Conservation (phyloP, 2,888 invertebrate species). For the Thereva nobilitata region DNA sequence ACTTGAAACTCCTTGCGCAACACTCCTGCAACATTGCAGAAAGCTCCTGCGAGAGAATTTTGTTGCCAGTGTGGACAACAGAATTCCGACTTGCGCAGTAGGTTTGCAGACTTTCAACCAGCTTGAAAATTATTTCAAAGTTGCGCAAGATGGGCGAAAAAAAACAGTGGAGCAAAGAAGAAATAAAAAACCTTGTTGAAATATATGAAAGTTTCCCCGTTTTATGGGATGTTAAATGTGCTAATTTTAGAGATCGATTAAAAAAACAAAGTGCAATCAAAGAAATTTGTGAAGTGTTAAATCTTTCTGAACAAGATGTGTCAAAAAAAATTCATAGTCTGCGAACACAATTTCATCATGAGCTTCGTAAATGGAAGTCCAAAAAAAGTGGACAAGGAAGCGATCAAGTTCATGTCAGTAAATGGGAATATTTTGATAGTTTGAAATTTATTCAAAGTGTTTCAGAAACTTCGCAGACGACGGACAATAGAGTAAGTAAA, state of each 20-base stretch:
- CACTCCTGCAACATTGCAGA: not conserved
- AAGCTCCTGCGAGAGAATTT: not conserved
- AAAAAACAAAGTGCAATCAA: not conserved
- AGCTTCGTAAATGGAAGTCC: not conserved
- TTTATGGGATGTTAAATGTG: not conserved
- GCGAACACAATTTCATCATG: constrained; percentile 5
- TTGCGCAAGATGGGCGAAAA: constrained; percentile 8
- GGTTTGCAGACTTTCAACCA: not conserved
- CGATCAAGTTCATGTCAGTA: not conserved
- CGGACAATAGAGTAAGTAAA: not conserved
- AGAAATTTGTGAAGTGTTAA: constrained; percentile 4
- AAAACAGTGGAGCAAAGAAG: not conserved
- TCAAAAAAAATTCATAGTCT: constrained; percentile 5
- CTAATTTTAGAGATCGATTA: not conserved
- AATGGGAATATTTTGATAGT: not conserved
- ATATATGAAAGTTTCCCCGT: not conserved
- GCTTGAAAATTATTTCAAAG: not conserved
- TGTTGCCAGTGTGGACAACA: not conserved
- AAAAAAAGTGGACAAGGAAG: constrained; percentile 4
- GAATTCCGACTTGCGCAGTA: not conserved
- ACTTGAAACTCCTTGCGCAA: not conserved
- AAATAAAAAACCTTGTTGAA: not conserved
- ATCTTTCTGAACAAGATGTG: not conserved
- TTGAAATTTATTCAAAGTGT: not conserved
- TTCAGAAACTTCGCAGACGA: not conserved